Conservation (phyloP, 2,888 invertebrate species). For the Andrena hattorfiana region DNA sequence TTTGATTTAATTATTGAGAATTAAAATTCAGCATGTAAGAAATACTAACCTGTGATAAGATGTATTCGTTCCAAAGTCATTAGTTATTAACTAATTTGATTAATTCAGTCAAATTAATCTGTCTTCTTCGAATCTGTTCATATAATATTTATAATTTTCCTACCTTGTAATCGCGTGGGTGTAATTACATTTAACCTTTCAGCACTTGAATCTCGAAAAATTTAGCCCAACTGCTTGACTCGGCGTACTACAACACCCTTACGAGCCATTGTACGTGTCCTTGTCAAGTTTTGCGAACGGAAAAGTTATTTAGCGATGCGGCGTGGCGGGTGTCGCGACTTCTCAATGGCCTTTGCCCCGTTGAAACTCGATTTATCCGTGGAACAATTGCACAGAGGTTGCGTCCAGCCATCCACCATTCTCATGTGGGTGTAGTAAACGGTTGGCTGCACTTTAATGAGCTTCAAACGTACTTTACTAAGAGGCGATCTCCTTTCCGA, state of each 20-base stretch:
- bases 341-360: constrained; percentile 8
- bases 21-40: no score
- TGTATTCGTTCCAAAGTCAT: no score
- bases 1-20: no score
- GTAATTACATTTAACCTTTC: no score
- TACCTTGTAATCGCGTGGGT: no score
- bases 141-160: no score
- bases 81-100: no score
- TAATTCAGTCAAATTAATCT: no score
- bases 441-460: constrained; percentile 48
- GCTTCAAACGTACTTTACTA: constrained; percentile 30
- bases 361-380: constrained; percentile 35
- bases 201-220: no score
- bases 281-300: not conserved
- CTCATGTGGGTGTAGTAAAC: constrained; percentile 26
- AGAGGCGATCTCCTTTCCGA: constrained; percentile 29
- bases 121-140: no score
- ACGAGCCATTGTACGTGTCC: not conserved
- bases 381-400: constrained; percentile 33
- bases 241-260: not conserved
- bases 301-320: constrained; percentile 27
- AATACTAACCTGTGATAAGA: no score
- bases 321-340: constrained; percentile 5
- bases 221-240: not conserved
- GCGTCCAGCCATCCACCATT: constrained; percentile 10